Evolutionary conservation across 2,888 invertebrate genomes (phyloP), one percentile per base, ranked within the genome.

Genomic region (Caenorhabditis zanzibari): DNA sequence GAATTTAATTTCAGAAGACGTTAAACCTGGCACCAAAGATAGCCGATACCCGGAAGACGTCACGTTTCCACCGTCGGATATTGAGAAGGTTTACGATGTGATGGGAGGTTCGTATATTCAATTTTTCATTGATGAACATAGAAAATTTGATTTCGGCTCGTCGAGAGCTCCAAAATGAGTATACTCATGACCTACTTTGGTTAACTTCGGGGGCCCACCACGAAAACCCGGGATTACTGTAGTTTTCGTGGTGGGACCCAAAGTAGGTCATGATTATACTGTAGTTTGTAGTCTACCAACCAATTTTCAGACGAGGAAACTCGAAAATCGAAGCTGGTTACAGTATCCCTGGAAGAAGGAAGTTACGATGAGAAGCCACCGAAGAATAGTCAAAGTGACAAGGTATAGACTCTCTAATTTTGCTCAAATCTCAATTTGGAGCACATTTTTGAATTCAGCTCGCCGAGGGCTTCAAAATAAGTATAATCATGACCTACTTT

Each of bases 31-130:
- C 5, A 69, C 32, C 10, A 52, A 22, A 10, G 77, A 77, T 1
- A 77, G 73, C 49, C 77, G 77, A 9, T 82, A 82, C 56, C 82
- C 82, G 19, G 82, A 82, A 77, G 82, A 82, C 38, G 77, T 82
- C 26, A 82, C 82, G 22, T 82, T 71, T 26, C 82, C 82, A 7
- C 72, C 68, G 32, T 82, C 82, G 2, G 68, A 82, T 54, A 82
- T 82, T 44, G 82, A 82, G 52, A 56, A 66, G 5, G 68, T 82
- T 1, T 82, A 82, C 68, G 82, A 82, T 56, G 44, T 77, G 41
- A 69, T 52, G 22, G 10, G 19, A 49, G 19, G 47, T 47, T n/a
- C n/a, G n/a, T n/a, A n/a, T 44, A 14, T 49, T 63, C 24, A 24
- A 24, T 16, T 56, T 24, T n/a, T n/a, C n/a, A n/a, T 26, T 12